A percentile compares a stretch with the other conserved stretches of the same genome.
These are phyloP conservation scores for Hemaris fuciformis DNA, from an alignment of 2,888 invertebrate genomes.

Conservation along the genomic window DNA sequence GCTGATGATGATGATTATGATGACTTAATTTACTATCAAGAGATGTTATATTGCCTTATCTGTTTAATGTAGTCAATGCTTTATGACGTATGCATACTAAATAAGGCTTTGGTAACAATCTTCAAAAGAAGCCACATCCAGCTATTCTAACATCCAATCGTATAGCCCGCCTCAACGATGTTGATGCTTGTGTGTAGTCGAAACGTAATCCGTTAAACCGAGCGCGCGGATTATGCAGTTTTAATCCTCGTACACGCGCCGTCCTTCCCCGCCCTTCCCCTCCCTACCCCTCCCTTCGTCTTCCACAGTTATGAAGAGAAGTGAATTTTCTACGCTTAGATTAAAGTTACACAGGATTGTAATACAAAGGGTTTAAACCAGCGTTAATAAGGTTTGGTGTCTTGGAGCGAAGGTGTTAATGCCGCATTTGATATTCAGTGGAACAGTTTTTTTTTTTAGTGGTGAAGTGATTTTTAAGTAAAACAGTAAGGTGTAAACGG, in stretches of 20 bases:
- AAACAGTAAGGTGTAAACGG: too few relatives aligned
- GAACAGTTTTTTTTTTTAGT: too few relatives aligned
- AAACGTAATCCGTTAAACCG: conserved; percentile 37
- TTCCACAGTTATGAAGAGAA: neutral
- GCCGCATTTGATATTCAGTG: too few relatives aligned
- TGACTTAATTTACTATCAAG: too few relatives aligned
- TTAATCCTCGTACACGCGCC: conserved; percentile 26
- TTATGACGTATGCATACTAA: too few relatives aligned
- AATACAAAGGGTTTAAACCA: neutral
- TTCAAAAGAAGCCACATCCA: neutral
- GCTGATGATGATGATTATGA: too few relatives aligned
- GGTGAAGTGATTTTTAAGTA: too few relatives aligned
- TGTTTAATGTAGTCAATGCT: too few relatives aligned
- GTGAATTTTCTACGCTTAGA: neutral
- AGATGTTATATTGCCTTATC: too few relatives aligned
- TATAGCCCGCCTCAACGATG: conserved; percentile 16
- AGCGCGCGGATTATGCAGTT: conserved; percentile 34
- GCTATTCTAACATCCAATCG: too few relatives aligned
- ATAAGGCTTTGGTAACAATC: too few relatives aligned
- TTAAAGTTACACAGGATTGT: neutral
- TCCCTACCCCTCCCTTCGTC: neutral
- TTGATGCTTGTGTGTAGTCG: conserved; percentile 25
- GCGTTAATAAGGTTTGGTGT: neutral
- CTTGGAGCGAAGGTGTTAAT: neutral
- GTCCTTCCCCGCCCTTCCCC: neutral